phyloP scores from a whole-genome alignment of 2,113 vertebrate genomes.

The Edolisoma coerulescens region DNA sequence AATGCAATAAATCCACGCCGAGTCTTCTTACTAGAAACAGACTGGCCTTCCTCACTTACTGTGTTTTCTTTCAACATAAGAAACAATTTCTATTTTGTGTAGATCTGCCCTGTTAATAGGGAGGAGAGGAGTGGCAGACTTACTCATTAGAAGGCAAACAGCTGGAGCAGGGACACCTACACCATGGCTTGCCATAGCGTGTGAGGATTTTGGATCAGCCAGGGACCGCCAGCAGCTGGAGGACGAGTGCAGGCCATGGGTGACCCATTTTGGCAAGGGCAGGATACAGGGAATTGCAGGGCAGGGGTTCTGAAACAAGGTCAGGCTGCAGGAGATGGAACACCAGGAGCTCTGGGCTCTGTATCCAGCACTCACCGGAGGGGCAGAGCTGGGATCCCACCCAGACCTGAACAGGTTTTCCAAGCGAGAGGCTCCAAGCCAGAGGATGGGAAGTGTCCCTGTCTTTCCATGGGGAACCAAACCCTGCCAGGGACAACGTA shows the following conservation, averaged over 20 bases:
- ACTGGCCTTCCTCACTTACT: accelerated
- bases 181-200: accelerated
- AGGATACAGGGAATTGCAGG: background rate
- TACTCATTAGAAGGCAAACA: accelerated
- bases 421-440: background rate
- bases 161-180: background rate
- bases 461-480: background rate
- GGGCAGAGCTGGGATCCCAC: background rate
- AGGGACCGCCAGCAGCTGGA: background rate
- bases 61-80: background rate
- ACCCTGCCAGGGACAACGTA: background rate
- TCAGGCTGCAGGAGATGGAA: background rate
- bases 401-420: background rate
- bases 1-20: background rate
- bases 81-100: background rate
- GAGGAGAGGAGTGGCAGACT: background rate
- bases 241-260: background rate
- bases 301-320: background rate
- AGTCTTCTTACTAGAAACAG: background rate
- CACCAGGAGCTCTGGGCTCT: background rate
- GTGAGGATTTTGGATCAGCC: background rate
- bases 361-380: accelerated
- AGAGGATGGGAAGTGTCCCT: background rate
- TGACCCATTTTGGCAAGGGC: background rate
- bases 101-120: background rate